Percentiles rank a stretch among this genome's conserved stretches.
These are phyloP conservation scores for Bedellia somnulentella DNA, from an alignment of 2,888 invertebrate species.

Conservation along the genomic window DNA sequence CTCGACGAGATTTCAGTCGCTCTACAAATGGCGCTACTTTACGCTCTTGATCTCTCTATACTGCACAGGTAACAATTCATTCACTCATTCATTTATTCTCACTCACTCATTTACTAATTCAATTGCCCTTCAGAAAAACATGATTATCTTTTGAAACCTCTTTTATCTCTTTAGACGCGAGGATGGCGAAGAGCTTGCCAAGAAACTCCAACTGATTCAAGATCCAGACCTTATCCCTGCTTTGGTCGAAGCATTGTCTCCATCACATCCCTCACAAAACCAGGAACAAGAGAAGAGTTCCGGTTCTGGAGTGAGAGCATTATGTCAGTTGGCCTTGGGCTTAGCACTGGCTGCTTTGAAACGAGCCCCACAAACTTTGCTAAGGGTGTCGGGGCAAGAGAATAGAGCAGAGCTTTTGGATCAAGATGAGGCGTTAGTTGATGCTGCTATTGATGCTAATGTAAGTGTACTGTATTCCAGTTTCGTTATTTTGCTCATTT, in stretches of 20 bases:
- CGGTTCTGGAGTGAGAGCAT: constrained; percentile 22
- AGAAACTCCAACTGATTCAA: constrained; percentile 66
- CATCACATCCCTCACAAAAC: constrained; percentile 13
- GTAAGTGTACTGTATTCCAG: constrained; percentile 17
- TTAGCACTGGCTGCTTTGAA: constrained; percentile 39
- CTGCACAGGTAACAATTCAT: constrained; percentile 64
- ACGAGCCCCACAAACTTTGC: constrained; percentile 37
- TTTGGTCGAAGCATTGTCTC: constrained; percentile 51
- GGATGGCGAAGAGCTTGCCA: constrained; percentile 72
- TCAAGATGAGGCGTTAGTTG: constrained; percentile 79
- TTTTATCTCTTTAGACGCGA: constrained; percentile 61
- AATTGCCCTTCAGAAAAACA: no score
- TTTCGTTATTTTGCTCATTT: no score
- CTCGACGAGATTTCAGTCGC: constrained; percentile 79
- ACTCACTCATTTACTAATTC: no score
- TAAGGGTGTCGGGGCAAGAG: constrained; percentile 19
- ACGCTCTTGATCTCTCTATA: constrained; percentile 80
- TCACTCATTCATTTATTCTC: no score
- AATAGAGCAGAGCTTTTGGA: constrained; percentile 49
- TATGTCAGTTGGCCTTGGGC: constrained; percentile 36
- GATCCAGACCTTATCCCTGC: constrained; percentile 61
- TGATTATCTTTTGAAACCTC: no score
- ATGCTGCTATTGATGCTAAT: constrained; percentile 75
- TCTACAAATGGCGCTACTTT: constrained; percentile 80
- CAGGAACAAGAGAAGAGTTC: constrained; percentile 13